These are phyloP conservation scores for Mesochorus sp. DNA, from an alignment of 2,888 invertebrate species.

Conservation along the genomic window DNA sequence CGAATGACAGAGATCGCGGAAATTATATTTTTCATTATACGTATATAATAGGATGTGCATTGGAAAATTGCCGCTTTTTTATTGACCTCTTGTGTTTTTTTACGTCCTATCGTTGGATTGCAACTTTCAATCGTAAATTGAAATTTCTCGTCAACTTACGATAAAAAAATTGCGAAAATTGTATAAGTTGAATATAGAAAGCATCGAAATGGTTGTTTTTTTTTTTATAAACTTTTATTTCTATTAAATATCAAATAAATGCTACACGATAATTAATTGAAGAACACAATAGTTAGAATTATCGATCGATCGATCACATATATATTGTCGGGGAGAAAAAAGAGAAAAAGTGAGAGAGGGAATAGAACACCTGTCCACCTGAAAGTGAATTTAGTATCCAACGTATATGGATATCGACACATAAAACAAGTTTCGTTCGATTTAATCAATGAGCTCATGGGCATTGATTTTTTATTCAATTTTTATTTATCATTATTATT, in stretches of 20 bases:
- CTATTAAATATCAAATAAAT: background rate
- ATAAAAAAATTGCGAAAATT: too few species aligned
- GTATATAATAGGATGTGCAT: slow-evolving; percentile 32
- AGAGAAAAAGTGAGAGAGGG: too few species aligned
- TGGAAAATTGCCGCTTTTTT: slow-evolving; percentile 36
- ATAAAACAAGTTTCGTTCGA: slow-evolving; percentile 41
- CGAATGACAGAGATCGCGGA: slow-evolving; percentile 59
- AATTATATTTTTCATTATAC: slow-evolving; percentile 49
- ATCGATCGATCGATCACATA: slow-evolving; percentile 48
- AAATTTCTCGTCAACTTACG: background rate
- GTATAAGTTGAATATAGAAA: too few species aligned
- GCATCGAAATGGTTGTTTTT: too few species aligned
- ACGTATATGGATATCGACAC: slow-evolving; percentile 35
- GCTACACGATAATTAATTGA: too few species aligned
- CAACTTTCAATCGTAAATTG: background rate
- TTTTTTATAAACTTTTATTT: background rate
- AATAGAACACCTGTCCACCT: slow-evolving; percentile 48
- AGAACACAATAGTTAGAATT: slow-evolving; percentile 5
- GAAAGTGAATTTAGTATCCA: slow-evolving; percentile 13
- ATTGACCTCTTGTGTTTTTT: background rate
- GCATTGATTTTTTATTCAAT: slow-evolving; percentile 10
- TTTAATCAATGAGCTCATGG: slow-evolving; percentile 36
- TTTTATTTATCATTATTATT: background rate
- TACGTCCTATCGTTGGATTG: too few species aligned
- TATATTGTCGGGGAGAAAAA: slow-evolving; percentile 23